These are phyloP conservation scores for Tetragonisca angustula DNA, from an alignment of 2,888 invertebrate species.

Conservation along the genomic window DNA sequence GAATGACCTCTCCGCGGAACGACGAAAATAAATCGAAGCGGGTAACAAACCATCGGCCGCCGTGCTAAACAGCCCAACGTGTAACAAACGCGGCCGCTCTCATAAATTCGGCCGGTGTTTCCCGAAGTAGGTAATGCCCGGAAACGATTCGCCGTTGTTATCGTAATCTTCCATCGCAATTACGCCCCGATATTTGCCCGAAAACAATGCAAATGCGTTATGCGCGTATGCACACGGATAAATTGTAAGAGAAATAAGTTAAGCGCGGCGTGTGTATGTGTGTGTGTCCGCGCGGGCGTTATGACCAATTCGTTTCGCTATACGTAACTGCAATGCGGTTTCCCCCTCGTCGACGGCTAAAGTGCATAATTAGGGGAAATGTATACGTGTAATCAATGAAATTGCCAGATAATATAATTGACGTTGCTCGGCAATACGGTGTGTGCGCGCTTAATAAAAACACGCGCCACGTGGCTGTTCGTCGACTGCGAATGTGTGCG, in stretches of 20 bases:
- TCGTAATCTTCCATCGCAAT: conserved; percentile 62
- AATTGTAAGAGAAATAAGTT: conserved; percentile 56
- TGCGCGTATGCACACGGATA: conserved; percentile 20
- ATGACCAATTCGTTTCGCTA: conserved; percentile 55
- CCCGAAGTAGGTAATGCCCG: not conserved
- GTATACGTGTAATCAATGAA: conserved; percentile 57
- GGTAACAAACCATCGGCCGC: conserved; percentile 1
- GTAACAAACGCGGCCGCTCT: conserved; percentile 22
- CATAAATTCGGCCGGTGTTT: conserved; percentile 30
- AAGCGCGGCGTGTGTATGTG: not conserved
- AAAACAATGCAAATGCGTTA: conserved; percentile 44
- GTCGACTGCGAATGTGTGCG: fast-evolving
- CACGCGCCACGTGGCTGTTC: not conserved
- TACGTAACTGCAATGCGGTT: conserved; percentile 51
- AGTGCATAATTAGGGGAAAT: conserved; percentile 58
- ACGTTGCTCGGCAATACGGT: conserved; percentile 48
- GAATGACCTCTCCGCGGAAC: not conserved
- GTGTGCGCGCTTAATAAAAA: conserved; percentile 17
- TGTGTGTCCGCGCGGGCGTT: conserved; percentile 14
- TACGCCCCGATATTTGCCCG: conserved; percentile 43
- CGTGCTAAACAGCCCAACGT: conserved; percentile 8
- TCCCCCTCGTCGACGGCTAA: conserved; percentile 46
- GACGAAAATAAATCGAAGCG: not conserved
- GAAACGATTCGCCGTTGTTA: conserved; percentile 12
- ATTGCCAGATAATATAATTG: conserved; percentile 56